Percentiles rank a stretch among this genome's conserved stretches.
phyloP scores from a whole-genome alignment of 1,140 invertebrate genomes.

The Drosophila lacteicornis region DNA sequence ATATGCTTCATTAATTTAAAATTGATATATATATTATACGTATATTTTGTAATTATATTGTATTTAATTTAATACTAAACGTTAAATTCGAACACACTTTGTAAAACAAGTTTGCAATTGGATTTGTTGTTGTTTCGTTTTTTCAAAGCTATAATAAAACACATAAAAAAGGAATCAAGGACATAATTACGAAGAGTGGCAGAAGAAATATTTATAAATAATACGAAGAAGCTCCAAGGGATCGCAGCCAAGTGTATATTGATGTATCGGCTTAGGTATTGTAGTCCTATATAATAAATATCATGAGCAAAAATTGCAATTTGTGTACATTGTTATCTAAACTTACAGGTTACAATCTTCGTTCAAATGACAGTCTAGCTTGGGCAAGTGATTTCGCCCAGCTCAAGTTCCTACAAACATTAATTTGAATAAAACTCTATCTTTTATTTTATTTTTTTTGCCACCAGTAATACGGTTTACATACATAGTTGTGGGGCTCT shows the following conservation, averaged over 20 bases:
- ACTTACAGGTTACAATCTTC: constrained; percentile 70
- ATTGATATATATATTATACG: constrained; percentile 71
- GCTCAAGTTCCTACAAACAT: constrained; percentile 49
- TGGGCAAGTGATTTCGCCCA: constrained; percentile 28
- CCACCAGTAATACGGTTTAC: constrained; percentile 67
- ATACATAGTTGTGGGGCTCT: constrained; percentile 54
- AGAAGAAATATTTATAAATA: constrained; percentile 70
- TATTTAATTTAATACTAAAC: constrained; percentile 74
- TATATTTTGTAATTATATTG: constrained; percentile 62
- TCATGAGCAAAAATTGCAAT: constrained; percentile 76
- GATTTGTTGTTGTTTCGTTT: constrained; percentile 37
- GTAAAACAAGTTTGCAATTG: constrained; percentile 61
- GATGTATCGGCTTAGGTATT: constrained; percentile 41
- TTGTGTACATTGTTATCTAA: constrained; percentile 81
- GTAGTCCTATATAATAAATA: constrained; percentile 50
- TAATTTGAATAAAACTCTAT: constrained; percentile 71
- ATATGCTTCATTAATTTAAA: constrained; percentile 78
- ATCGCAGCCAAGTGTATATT: constrained; percentile 44
- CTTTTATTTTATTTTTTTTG: constrained; percentile 45
- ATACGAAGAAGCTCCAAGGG: constrained; percentile 64
- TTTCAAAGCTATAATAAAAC: constrained; percentile 49
- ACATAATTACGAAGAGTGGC: constrained; percentile 53
- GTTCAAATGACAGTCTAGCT: constrained; percentile 66
- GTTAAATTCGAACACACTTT: constrained; percentile 82
- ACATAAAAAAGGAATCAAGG: constrained; percentile 49